Base-by-base conservation (phyloP, 1,140 invertebrate species). In the Cotesia typhae region DNA sequence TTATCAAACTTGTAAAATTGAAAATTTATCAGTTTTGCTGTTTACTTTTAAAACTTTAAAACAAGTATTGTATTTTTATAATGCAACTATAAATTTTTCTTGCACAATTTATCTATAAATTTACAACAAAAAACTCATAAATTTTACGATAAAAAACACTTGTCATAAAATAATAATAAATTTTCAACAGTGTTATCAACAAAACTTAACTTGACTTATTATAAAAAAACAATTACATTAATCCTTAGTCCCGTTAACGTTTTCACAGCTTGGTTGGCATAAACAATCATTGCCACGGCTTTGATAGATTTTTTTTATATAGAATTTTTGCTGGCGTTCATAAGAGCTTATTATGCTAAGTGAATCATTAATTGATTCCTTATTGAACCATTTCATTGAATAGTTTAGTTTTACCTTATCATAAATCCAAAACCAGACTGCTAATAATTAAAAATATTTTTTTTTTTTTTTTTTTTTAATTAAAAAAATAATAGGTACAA, bases 401-500 rank as follows among this genome's bases (percentile, higher is more conserved):
- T 47, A 35, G 9, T 67, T 10, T 35, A 10, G 61, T 63, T 63
- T 12, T 57, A 14, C 20, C 14, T 38, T 55, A 14, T 37, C 7
- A 65, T 17, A 28, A 28, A 28, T 28, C 28, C 28, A 28, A 28
- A 28, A 28, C 28, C 28, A 28, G 28, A 28, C 28, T 28, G 28
- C 28, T 28, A 28, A 28, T 28, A 28, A 28, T 28, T 1, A 28
- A 28, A 28, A 28, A 64, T 3, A 67, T 9, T 75, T 35, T 37
- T 70, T 74, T 64, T 78, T 76, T 64, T 9, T 75, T 35, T 37
- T 70, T 74, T 64, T 78, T 75, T 64, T 61, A 36, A 70, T 17
- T 9, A 47, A 6, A 35, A 38, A 20, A 70, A 28, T 28, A 59
- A 74, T 76, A 96, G 95, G 94, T 96, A 37, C 95, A 97, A 90